A percentile compares a stretch with the other conserved stretches of the same genome.
phyloP scores from a whole-genome alignment of 2,797 vertebrate genomes.

The Chloroceryle inda region DNA sequence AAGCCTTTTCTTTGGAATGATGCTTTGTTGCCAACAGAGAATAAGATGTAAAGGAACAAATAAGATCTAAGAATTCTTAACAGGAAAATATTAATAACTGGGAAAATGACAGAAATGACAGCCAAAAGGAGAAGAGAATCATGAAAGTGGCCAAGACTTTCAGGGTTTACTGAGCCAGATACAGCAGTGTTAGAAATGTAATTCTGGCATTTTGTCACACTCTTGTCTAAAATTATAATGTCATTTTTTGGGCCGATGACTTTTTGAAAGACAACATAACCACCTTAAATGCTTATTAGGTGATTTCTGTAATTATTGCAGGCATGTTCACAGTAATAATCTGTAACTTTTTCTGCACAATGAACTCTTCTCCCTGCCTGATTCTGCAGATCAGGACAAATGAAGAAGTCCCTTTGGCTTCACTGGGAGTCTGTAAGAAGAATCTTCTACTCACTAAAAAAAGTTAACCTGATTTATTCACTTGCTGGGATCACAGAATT shows the following conservation, averaged over 20 bases:
- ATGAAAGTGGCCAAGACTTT: not conserved
- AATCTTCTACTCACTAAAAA: not conserved
- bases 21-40: not conserved
- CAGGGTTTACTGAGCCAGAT: not conserved
- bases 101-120: not conserved
- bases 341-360: slow-evolving; percentile 25
- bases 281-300: slow-evolving; percentile 10
- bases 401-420: not conserved
- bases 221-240: not conserved
- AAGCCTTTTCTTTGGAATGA: not conserved
- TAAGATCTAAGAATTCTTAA: not conserved
- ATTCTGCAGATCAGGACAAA: not conserved
- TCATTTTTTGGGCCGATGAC: not conserved
- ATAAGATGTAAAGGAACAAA: not conserved
- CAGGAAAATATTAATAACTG: not conserved
- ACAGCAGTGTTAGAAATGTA: not conserved
- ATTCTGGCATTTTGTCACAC: not conserved
- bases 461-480: slow-evolving; percentile 45
- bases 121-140: not conserved
- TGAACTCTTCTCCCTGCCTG: slow-evolving; percentile 8
- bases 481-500: not conserved
- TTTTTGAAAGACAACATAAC: slow-evolving; percentile 49
- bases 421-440: not conserved
- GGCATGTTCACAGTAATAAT: not conserved
- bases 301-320: slow-evolving; percentile 47